Evolutionary conservation across 1,140 invertebrate genomes (phyloP).

Genomic region (Drosophila tani): DNA sequence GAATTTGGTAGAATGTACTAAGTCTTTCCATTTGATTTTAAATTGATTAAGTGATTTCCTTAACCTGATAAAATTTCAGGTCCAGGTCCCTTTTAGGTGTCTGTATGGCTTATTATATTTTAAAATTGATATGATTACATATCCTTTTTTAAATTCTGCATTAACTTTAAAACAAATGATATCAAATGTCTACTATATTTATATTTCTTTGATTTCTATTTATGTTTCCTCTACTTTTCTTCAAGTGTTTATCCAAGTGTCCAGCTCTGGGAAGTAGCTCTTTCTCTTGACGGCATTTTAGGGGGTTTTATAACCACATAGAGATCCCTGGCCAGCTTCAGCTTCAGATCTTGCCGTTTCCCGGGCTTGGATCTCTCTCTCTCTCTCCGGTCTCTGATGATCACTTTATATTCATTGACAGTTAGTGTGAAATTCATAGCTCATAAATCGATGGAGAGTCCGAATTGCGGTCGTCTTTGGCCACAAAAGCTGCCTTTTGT

Average conservation of each 20-base stretch:
- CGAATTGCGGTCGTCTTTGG: slow-evolving; percentile 63
- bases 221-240: background rate
- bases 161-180: too few relatives aligned
- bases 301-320: slow-evolving; percentile 20
- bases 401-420: slow-evolving; percentile 83
- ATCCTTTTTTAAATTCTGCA: too few relatives aligned
- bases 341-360: slow-evolving; percentile 49
- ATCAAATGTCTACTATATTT: too few relatives aligned
- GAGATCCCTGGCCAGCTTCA: slow-evolving; percentile 7
- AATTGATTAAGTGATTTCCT: too few relatives aligned
- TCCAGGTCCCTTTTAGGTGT: too few relatives aligned
- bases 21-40: too few relatives aligned
- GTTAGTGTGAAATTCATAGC: slow-evolving; percentile 79
- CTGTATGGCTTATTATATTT: too few relatives aligned
- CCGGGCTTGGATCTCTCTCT: background rate
- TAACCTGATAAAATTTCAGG: too few relatives aligned
- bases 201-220: too few relatives aligned
- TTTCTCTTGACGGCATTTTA: background rate
- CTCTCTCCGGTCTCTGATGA: slow-evolving; percentile 47
- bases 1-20: too few relatives aligned
- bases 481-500: slow-evolving; percentile 77
- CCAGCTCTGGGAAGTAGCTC: slow-evolving; percentile 3
- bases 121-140: too few relatives aligned
- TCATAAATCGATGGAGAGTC: slow-evolving; percentile 65
- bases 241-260: background rate